Percentiles rank a stretch among this genome's conserved stretches.
phyloP scores from a whole-genome alignment of 1,140 invertebrate genomes.

The Pararge aegeria region DNA sequence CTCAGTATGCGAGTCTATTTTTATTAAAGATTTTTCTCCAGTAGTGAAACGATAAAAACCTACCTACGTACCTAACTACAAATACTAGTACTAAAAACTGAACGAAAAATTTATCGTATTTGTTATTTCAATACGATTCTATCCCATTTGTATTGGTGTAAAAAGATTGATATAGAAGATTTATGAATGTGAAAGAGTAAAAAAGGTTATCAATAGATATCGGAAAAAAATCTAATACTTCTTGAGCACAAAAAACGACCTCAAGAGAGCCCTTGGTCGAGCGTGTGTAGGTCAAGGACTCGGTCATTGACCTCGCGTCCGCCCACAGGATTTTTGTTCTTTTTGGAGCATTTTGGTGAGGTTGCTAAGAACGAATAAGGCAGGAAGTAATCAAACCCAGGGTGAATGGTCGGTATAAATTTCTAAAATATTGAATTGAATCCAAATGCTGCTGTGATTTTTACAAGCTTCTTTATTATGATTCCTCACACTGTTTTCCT shows the following conservation, averaged over 20 bases:
- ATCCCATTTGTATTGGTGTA: too few relatives aligned
- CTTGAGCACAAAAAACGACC: background rate
- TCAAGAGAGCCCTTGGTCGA: slow-evolving; percentile 9
- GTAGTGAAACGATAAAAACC: too few relatives aligned
- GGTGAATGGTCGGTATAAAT: background rate
- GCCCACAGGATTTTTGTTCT: slow-evolving; percentile 8
- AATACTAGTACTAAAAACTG: too few relatives aligned
- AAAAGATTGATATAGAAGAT: too few relatives aligned
- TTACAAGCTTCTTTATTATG: background rate
- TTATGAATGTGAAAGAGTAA: too few relatives aligned
- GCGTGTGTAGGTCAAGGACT: slow-evolving; percentile 48
- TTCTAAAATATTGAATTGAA: background rate
- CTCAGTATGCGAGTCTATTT: too few relatives aligned
- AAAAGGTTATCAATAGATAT: background rate
- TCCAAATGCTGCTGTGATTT: background rate
- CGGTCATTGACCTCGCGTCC: slow-evolving; percentile 44
- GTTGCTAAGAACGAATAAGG: slow-evolving; percentile 12
- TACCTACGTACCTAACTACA: too few relatives aligned
- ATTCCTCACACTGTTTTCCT: too few relatives aligned
- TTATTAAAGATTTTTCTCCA: too few relatives aligned
- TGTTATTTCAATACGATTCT: too few relatives aligned
- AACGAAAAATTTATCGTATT: too few relatives aligned
- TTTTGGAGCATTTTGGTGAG: slow-evolving; percentile 18
- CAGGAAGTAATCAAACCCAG: slow-evolving; percentile 9
- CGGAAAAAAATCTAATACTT: background rate